phyloP scores from a whole-genome alignment of 2,888 invertebrate species.

The Pemphredon lugubris region DNA sequence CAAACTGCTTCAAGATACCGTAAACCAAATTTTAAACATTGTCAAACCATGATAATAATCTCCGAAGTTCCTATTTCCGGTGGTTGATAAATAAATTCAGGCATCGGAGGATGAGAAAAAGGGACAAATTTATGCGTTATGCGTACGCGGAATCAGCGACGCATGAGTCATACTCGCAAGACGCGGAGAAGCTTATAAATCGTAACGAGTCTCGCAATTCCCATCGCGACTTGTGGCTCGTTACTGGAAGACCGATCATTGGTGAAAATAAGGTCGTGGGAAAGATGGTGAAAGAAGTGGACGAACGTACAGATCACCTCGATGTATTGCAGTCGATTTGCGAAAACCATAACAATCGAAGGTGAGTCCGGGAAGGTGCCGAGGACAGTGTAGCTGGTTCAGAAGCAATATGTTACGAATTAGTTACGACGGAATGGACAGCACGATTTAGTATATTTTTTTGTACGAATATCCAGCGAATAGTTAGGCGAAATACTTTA shows the following conservation, averaged over 20 bases:
- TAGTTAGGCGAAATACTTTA: background rate
- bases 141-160: slow-evolving; percentile 12
- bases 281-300: slow-evolving; percentile 11
- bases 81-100: too few relatives aligned
- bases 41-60: too few relatives aligned
- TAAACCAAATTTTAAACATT: too few relatives aligned
- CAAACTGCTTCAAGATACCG: too few relatives aligned
- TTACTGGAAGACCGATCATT: slow-evolving; percentile 30
- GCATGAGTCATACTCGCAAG: slow-evolving; percentile 31
- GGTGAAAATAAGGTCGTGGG: slow-evolving; percentile 35
- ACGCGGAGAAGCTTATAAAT: slow-evolving; percentile 29
- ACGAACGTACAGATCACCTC: slow-evolving; percentile 5
- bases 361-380: background rate
- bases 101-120: too few relatives aligned
- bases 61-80: too few relatives aligned
- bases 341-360: background rate
- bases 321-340: background rate
- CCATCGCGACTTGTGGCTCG: slow-evolving; percentile 23
- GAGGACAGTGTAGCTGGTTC: background rate
- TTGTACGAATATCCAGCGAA: background rate
- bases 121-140: too few relatives aligned
- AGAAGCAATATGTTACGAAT: background rate
- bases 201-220: slow-evolving; percentile 26
- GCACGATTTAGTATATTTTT: background rate
- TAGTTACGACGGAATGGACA: slow-evolving; percentile 4